phyloP scores from a whole-genome alignment of 2,113 vertebrate genomes.

The Hippocampus guttulatus region DNA sequence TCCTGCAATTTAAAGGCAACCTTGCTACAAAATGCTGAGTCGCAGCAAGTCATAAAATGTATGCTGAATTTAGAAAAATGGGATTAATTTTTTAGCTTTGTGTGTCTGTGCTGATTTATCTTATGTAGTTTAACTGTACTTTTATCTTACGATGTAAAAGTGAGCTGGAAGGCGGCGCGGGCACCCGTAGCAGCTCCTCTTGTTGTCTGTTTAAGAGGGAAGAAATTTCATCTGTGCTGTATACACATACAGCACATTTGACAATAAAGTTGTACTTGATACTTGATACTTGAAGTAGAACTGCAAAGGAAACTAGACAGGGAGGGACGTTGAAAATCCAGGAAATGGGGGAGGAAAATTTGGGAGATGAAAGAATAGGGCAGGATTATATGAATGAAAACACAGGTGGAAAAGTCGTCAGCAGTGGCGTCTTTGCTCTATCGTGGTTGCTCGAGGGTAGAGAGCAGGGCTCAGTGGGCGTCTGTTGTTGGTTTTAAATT shows the following conservation, averaged over 20 bases:
- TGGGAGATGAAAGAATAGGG: background rate
- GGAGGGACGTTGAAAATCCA: background rate
- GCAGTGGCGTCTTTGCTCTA: slow-evolving; percentile 54
- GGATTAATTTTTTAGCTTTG: background rate
- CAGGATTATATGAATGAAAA: slow-evolving; percentile 39
- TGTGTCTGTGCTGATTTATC: background rate
- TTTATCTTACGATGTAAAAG: background rate
- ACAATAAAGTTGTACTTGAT: no score
- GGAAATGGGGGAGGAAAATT: background rate
- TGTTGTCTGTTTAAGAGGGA: no score
- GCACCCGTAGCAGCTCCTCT: no score
- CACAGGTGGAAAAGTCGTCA: slow-evolving; percentile 59
- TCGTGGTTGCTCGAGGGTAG: slow-evolving; percentile 44
- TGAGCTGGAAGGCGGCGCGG: slow-evolving; percentile 8
- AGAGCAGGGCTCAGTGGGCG: slow-evolving; percentile 56
- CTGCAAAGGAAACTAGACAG: slow-evolving; percentile 50
- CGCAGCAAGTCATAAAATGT: background rate
- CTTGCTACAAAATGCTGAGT: background rate
- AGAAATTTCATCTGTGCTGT: no score
- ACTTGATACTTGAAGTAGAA: slow-evolving; percentile 13
- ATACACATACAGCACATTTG: no score
- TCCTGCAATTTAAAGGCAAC: background rate
- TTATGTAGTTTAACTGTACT: background rate
- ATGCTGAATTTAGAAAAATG: background rate
- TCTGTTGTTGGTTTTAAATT: slow-evolving; percentile 38